These are phyloP conservation scores for Nycticorax nycticorax DNA, from an alignment of 2,113 vertebrate genomes.

Conservation along the genomic window DNA sequence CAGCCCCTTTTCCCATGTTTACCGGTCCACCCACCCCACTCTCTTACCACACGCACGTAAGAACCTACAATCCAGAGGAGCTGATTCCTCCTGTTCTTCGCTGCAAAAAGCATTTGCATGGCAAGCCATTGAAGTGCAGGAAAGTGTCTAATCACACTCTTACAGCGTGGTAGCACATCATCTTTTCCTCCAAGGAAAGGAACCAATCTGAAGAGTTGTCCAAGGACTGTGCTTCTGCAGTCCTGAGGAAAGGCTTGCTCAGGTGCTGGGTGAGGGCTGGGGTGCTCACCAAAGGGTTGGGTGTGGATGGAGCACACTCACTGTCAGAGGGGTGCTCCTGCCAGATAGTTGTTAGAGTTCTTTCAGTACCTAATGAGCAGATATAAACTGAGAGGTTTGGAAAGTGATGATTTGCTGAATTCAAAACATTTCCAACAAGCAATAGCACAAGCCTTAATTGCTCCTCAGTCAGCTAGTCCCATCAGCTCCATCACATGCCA, in stretches of 20 bases:
- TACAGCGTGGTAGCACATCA: rapidly evolving
- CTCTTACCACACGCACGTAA: not conserved
- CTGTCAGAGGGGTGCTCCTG: not conserved
- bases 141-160: not conserved
- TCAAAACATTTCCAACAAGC: not conserved
- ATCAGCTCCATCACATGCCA: not conserved
- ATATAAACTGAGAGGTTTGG: not conserved
- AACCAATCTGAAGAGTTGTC: not conserved
- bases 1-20: not conserved
- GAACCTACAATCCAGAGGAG: not conserved
- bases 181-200: not conserved
- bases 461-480: not conserved
- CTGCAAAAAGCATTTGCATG: not conserved
- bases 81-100: not conserved
- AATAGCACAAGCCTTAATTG: not conserved
- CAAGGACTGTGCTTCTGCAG: not conserved
- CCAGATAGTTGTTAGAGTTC: not conserved
- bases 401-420: not conserved
- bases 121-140: not conserved
- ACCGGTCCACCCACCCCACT: not conserved
- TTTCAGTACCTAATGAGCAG: not conserved
- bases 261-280: not conserved
- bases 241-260: not conserved
- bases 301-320: not conserved
- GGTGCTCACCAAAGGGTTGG: not conserved